A percentile compares a stretch with the other conserved stretches of the same genome.
Evolutionary conservation across 30 jellyfish, hydroid and myxozoan species (phyloP).

Genomic region (Turritopsis rubra): DNA sequence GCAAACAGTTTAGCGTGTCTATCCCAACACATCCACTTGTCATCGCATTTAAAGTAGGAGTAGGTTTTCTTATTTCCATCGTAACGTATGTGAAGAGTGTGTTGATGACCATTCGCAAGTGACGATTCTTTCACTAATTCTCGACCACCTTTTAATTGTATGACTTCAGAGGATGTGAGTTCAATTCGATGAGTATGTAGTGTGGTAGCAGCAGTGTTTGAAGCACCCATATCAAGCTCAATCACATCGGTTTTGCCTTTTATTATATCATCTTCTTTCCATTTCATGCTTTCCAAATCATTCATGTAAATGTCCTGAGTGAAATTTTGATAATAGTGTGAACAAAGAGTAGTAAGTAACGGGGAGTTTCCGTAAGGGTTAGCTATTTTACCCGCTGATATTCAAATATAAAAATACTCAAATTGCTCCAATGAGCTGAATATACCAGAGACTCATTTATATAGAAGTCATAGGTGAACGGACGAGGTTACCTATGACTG

Average conservation of each 20-base stretch:
- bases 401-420: too few relatives aligned
- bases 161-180: slow-evolving; percentile 46
- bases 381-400: too few relatives aligned
- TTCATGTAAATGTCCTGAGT: background rate
- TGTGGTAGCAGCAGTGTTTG: slow-evolving; percentile 5
- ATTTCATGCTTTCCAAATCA: slow-evolving; percentile 6
- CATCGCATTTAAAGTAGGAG: slow-evolving; percentile 37
- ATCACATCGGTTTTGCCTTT: background rate
- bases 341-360: too few relatives aligned
- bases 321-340: background rate
- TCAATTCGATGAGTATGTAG: slow-evolving; percentile 59
- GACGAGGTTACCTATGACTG: too few relatives aligned
- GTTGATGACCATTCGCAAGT: slow-evolving; percentile 59
- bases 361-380: too few relatives aligned
- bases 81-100: slow-evolving; percentile 47
- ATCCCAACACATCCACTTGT: slow-evolving; percentile 43
- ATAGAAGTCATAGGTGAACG: too few relatives aligned
- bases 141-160: slow-evolving; percentile 62
- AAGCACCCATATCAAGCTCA: slow-evolving; percentile 15
- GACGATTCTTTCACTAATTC: slow-evolving; percentile 42
- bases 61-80: slow-evolving; percentile 22
- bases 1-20: slow-evolving; percentile 11
- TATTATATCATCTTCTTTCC: background rate
- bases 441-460: too few relatives aligned
- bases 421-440: too few relatives aligned